Conservation (phyloP, 2,888 invertebrate genomes). For the Tyria jacobaeae region DNA sequence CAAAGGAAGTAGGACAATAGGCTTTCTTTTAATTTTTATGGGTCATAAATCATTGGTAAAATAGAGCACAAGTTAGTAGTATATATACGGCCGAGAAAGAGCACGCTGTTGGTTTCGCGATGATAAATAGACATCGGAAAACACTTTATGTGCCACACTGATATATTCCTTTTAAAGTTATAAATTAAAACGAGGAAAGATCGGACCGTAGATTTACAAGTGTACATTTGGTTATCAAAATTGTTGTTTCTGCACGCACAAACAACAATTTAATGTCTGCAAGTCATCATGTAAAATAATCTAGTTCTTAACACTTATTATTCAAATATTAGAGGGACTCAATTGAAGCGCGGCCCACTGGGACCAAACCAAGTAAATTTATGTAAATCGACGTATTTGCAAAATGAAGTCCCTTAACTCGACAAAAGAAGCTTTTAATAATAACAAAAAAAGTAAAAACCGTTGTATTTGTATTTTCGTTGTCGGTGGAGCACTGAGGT, state of each 20-base stretch:
- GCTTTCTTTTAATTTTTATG: too few relatives aligned
- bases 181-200: too few relatives aligned
- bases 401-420: slow-evolving; percentile 69
- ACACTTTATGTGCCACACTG: too few relatives aligned
- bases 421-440: slow-evolving; percentile 76
- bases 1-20: too few relatives aligned
- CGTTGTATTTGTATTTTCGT: slow-evolving; percentile 40
- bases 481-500: slow-evolving; percentile 60
- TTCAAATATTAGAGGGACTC: slow-evolving; percentile 63
- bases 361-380: slow-evolving; percentile 64
- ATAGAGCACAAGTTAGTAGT: too few relatives aligned
- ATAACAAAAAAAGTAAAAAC: slow-evolving; percentile 58
- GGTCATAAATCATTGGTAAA: too few relatives aligned
- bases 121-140: too few relatives aligned
- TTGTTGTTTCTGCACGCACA: background rate
- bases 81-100: too few relatives aligned
- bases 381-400: slow-evolving; percentile 80
- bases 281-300: slow-evolving; percentile 19
- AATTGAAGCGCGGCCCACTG: slow-evolving; percentile 45
- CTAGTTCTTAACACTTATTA: slow-evolving; percentile 51
- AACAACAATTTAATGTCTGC: slow-evolving; percentile 10
- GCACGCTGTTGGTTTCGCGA: too few relatives aligned
- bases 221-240: too few relatives aligned
- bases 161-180: too few relatives aligned
- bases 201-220: too few relatives aligned